A percentile compares a stretch with the other conserved stretches of the same genome.
These are phyloP conservation scores for Anolis sagrei DNA, from an alignment of 2,113 vertebrate species.

Conservation along the genomic window DNA sequence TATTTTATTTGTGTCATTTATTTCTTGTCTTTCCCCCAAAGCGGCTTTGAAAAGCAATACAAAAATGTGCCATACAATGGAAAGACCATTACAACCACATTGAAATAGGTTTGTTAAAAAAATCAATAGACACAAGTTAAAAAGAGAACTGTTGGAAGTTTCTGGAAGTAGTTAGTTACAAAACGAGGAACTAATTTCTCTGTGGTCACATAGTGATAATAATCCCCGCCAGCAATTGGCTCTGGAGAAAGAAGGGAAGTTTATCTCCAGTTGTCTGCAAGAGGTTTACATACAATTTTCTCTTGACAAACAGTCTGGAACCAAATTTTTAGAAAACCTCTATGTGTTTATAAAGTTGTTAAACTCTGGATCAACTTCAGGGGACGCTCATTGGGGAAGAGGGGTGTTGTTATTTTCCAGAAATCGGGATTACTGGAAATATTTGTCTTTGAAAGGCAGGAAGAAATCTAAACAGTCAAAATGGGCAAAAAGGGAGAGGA, in stretches of 20 bases:
- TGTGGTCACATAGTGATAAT: no score
- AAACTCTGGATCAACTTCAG: conserved; percentile 45
- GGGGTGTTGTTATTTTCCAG: conserved; percentile 33
- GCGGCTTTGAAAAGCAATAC: no score
- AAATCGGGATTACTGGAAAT: conserved; percentile 37
- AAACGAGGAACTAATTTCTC: no score
- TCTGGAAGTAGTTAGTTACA: no score
- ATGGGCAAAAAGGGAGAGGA: no score
- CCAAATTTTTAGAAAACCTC: neutral
- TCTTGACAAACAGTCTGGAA: conserved; percentile 24
- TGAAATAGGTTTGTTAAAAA: no score
- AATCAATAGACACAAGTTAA: no score
- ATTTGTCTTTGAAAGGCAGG: conserved; percentile 24
- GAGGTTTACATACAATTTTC: conserved; percentile 16
- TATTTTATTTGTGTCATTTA: no score
- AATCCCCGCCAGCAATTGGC: neutral
- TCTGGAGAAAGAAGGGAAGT: neutral
- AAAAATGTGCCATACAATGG: no score
- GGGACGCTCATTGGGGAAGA: neutral
- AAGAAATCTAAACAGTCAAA: conserved; percentile 18
- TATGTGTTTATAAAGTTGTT: conserved; percentile 39
- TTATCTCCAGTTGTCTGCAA: neutral
- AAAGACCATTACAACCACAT: no score
- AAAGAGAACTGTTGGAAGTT: no score
- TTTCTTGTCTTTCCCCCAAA: no score